phyloP scores from a whole-genome alignment of 2,797 vertebrate species.

The Propithecus perrieri region DNA sequence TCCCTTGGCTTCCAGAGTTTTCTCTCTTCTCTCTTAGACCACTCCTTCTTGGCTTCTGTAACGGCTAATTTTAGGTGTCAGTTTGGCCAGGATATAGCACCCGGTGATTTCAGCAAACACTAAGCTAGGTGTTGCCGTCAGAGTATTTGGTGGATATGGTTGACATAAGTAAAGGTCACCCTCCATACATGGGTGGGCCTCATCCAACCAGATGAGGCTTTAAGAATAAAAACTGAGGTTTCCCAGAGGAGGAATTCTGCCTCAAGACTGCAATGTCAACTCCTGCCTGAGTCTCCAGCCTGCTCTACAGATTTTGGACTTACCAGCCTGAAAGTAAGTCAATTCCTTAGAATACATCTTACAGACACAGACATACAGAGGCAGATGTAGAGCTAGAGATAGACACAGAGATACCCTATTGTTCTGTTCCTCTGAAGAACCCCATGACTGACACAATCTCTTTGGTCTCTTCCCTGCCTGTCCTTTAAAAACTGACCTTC shows the following conservation, averaged over 20 bases:
- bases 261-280: not conserved
- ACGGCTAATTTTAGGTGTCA: no score
- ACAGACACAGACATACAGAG: not conserved
- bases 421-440: not conserved
- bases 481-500: not conserved
- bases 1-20: not conserved
- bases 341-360: not conserved
- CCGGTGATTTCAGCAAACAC: not conserved
- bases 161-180: not conserved
- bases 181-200: not conserved
- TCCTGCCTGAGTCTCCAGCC: not conserved
- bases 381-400: no score
- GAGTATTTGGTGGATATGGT: rapidly evolving
- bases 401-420: rapidly evolving
- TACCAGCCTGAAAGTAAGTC: not conserved
- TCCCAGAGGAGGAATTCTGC: not conserved
- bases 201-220: not conserved
- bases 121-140: rapidly evolving
- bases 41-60: not conserved
- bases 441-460: no score
- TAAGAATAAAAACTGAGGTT: not conserved
- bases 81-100: not conserved
- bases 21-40: not conserved
- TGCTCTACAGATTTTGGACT: not conserved
- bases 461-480: not conserved